A percentile compares a stretch with the other conserved stretches of the same genome.
Evolutionary conservation across 2,797 vertebrate species (phyloP).

Genomic region (Hylomyscus alleni): DNA sequence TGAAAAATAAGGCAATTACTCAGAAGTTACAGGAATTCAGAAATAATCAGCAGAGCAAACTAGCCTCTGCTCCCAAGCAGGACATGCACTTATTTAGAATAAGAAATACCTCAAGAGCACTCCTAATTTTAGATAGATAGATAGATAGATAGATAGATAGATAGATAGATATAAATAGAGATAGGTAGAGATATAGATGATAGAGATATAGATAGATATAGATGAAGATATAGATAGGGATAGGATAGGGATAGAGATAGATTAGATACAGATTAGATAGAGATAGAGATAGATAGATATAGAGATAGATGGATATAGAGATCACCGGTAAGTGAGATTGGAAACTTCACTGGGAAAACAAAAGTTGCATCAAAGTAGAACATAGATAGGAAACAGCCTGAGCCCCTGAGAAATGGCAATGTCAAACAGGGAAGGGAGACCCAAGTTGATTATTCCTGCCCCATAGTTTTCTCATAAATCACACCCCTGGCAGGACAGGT

Average conservation of each 20-base stretch:
- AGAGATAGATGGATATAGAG: neutral
- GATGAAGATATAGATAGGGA: neutral
- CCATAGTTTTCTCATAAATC: constrained; percentile 4
- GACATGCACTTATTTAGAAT: constrained; percentile 5
- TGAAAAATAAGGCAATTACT: constrained; percentile 13
- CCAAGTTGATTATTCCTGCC: neutral
- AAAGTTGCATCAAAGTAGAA: neutral
- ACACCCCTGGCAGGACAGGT: neutral
- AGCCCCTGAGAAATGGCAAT: neutral
- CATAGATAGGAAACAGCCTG: neutral
- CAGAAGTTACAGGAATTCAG: constrained; percentile 7
- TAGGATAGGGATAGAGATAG: neutral
- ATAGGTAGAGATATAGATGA: too few species aligned
- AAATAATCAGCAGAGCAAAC: too few species aligned
- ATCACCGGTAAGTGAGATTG: neutral
- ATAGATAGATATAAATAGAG: neutral
- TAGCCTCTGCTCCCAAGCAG: neutral
- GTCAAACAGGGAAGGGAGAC: neutral
- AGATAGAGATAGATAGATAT: neutral
- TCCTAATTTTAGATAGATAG: neutral
- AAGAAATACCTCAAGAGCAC: constrained; percentile 11
- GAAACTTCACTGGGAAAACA: constrained; percentile 22
- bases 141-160: neutral
- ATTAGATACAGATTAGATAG: neutral
- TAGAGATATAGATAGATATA: neutral